Percentiles rank a stretch among this genome's conserved stretches.
Evolutionary conservation across 2,888 invertebrate species (phyloP).

Genomic region (Drosophila mimica): DNA sequence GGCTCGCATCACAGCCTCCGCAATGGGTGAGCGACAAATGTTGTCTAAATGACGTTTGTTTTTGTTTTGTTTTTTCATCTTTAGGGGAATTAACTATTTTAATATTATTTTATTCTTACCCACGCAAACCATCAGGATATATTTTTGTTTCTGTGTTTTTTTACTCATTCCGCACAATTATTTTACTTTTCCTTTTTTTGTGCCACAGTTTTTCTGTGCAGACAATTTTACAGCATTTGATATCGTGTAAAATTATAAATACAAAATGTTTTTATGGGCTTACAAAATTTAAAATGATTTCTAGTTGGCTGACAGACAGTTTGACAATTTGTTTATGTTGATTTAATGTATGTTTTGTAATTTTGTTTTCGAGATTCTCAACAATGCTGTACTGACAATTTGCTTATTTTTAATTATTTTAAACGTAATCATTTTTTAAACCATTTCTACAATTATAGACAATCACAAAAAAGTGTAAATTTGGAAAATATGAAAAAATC

Average conservation of each 20-base stretch:
- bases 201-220: background rate
- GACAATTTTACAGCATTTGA: background rate
- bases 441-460: background rate
- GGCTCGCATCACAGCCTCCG: conserved; percentile 94
- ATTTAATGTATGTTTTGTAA: background rate
- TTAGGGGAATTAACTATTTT: background rate
- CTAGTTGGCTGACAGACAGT: conserved; percentile 1
- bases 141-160: conserved; percentile 27
- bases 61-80: background rate
- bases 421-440: background rate
- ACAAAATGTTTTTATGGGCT: background rate
- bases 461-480: background rate
- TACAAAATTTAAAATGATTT: background rate
- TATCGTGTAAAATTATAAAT: background rate
- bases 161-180: conserved; percentile 17
- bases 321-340: background rate
- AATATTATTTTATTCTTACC: conserved; percentile 49
- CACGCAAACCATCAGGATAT: conserved; percentile 78
- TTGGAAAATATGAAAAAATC: background rate
- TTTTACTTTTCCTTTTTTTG: background rate
- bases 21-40: conserved; percentile 97
- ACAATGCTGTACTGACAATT: no score
- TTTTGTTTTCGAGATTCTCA: background rate
- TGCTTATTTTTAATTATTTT: background rate
- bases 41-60: conserved; percentile 88